Conservation (phyloP, 2,888 invertebrate species). For the Fragum fragum region DNA sequence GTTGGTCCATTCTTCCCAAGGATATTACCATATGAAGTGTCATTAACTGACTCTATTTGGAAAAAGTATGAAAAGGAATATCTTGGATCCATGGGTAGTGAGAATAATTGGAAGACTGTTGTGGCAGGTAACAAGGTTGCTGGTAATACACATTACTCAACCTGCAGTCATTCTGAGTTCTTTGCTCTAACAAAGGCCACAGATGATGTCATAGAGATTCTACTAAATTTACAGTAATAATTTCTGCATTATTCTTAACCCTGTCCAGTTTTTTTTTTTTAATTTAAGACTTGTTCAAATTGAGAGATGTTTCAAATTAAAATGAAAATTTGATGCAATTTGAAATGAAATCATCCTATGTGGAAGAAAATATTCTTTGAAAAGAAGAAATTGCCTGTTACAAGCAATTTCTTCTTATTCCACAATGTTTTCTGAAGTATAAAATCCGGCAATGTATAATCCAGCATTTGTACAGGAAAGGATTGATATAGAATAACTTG, state of each 20-base stretch:
- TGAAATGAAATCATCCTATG: background rate
- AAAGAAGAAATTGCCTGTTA: background rate
- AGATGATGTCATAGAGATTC: constrained; percentile 62
- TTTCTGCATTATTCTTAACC: background rate
- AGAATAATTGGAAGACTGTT: constrained; percentile 23
- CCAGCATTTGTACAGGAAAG: too few relatives aligned
- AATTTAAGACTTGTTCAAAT: background rate
- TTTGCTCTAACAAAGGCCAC: constrained; percentile 66
- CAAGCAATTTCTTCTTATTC: too few relatives aligned
- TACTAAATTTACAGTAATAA: constrained; percentile 52
- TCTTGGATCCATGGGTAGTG: background rate
- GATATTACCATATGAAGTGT: constrained; percentile 69
- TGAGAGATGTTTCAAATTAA: background rate
- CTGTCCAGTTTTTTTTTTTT: background rate
- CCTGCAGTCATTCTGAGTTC: constrained; percentile 51
- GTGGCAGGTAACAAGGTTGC: constrained; percentile 31
- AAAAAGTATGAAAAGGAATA: constrained; percentile 37
- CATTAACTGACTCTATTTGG: constrained; percentile 69
- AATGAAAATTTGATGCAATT: too few relatives aligned
- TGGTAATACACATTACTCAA: constrained; percentile 41
- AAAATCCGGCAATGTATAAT: too few relatives aligned
- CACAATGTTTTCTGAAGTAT: too few relatives aligned
- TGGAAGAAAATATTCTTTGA: background rate
- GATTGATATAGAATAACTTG: too few relatives aligned
- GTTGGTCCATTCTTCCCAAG: constrained; percentile 66